phyloP scores from a whole-genome alignment of 2,888 invertebrate species.

The Blastobasis adustella region DNA sequence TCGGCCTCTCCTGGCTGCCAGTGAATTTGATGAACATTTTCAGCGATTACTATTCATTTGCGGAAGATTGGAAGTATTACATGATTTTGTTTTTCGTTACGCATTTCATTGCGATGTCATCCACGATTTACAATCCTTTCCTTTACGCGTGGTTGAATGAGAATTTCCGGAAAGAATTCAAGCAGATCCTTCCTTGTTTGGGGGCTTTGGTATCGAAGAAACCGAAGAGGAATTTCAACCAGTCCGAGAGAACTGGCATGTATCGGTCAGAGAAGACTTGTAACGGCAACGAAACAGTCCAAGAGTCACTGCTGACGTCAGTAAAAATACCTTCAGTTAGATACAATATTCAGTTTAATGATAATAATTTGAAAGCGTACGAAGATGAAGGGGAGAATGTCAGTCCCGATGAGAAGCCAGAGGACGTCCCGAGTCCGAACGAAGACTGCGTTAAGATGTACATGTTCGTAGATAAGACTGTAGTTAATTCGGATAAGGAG shows the following conservation, averaged over 20 bases:
- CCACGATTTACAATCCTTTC: constrained; percentile 95
- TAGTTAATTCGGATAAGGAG: constrained; percentile 56
- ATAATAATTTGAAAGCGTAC: constrained; percentile 39
- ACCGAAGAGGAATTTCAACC: constrained; percentile 51
- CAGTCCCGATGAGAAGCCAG: constrained; percentile 65
- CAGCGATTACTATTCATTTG: constrained; percentile 78
- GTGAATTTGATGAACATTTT: constrained; percentile 87
- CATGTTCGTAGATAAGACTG: constrained; percentile 65
- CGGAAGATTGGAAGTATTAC: constrained; percentile 81
- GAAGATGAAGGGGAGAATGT: constrained; percentile 53
- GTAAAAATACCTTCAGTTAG: constrained; percentile 60
- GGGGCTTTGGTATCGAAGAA: constrained; percentile 60
- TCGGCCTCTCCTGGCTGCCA: constrained; percentile 90
- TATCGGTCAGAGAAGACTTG: constrained; percentile 65
- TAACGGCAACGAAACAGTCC: constrained; percentile 65
- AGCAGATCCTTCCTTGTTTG: constrained; percentile 81
- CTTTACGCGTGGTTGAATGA: constrained; percentile 97
- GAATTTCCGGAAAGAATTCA: constrained; percentile 93
- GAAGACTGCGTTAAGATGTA: constrained; percentile 69
- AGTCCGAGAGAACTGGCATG: constrained; percentile 62
- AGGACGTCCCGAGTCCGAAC: constrained; percentile 53
- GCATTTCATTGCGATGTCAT: constrained; percentile 94
- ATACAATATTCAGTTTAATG: constrained; percentile 62
- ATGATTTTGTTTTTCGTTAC: constrained; percentile 85
- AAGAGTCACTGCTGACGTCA: constrained; percentile 61